Percentiles rank a stretch among this genome's conserved stretches.
Evolutionary conservation across 2,113 vertebrate species (phyloP).

Genomic region (Malurus melanocephalus): DNA sequence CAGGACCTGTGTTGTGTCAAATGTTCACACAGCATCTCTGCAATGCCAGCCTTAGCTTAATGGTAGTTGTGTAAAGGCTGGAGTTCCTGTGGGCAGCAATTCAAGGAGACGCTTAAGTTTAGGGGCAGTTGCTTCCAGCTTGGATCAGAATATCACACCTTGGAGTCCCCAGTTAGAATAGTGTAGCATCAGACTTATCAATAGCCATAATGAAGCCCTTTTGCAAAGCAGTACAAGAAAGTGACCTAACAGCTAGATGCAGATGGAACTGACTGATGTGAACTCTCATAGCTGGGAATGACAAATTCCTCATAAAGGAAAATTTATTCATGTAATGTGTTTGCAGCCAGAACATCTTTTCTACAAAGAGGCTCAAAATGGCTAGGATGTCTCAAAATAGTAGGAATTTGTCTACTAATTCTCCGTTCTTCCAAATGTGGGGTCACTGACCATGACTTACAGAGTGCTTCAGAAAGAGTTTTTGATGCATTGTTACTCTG

Average conservation of each 20-base stretch:
- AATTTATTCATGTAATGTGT: not conserved
- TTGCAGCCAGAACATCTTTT: not conserved
- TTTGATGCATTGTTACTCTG: fast-evolving
- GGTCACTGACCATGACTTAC: not conserved
- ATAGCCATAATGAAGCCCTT: not conserved
- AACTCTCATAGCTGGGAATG: not conserved
- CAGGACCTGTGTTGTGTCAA: not conserved
- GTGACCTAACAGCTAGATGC: not conserved
- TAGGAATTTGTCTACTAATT: not conserved
- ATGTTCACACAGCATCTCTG: not conserved
- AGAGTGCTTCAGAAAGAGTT: not conserved
- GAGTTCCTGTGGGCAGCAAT: not conserved
- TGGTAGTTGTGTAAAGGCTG: not conserved
- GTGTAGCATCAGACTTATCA: not conserved
- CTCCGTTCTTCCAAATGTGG: not conserved
- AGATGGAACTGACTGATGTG: not conserved
- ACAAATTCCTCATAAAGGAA: not conserved
- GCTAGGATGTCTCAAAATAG: not conserved
- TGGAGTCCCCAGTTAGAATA: not conserved
- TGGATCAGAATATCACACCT: not conserved
- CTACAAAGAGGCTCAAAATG: not conserved
- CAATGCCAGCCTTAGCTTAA: not conserved
- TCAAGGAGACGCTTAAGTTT: fast-evolving
- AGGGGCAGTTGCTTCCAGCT: not conserved
- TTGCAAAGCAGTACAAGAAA: not conserved